A percentile compares a stretch with the other conserved stretches of the same genome.
Conservation (phyloP, 2,888 invertebrate species). For the Chloromyia formosa region DNA sequence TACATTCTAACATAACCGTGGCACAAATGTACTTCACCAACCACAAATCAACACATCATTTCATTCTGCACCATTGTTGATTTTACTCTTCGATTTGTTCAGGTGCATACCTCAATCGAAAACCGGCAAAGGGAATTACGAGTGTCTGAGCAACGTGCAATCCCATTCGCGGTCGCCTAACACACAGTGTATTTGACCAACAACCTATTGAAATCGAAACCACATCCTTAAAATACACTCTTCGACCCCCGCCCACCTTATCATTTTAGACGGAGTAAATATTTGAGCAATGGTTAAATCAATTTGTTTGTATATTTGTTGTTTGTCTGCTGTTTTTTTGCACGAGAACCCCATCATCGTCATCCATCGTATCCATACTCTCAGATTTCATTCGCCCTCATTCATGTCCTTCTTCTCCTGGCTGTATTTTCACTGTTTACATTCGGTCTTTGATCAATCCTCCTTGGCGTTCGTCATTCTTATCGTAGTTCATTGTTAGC, state of each 20-base stretch:
- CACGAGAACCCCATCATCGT: conserved; percentile 27
- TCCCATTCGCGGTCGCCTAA: background rate
- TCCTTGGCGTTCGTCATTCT: conserved; percentile 16
- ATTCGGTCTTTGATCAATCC: conserved; percentile 19
- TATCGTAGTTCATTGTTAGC: background rate
- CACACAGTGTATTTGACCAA: conserved; percentile 5
- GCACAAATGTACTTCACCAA: too few relatives aligned
- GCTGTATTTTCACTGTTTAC: conserved; percentile 15
- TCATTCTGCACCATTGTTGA: too few relatives aligned
- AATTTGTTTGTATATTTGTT: conserved; percentile 50
- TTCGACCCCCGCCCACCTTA: conserved; percentile 19
- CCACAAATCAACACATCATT: too few relatives aligned
- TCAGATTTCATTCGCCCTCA: background rate
- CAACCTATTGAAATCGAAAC: conserved; percentile 32
- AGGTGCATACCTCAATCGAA: too few relatives aligned
- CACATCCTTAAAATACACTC: background rate
- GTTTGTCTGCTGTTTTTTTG: conserved; percentile 51
- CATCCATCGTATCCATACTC: background rate
- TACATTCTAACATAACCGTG: too few relatives aligned
- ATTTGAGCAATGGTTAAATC: conserved; percentile 49
- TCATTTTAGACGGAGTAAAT: conserved; percentile 44
- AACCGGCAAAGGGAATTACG: too few relatives aligned
- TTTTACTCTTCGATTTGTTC: too few relatives aligned
- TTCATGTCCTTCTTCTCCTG: background rate
- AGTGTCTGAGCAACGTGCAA: too few relatives aligned